Evolutionary conservation across 2,113 vertebrate genomes (phyloP).

Genomic region (Cercocebus atys): DNA sequence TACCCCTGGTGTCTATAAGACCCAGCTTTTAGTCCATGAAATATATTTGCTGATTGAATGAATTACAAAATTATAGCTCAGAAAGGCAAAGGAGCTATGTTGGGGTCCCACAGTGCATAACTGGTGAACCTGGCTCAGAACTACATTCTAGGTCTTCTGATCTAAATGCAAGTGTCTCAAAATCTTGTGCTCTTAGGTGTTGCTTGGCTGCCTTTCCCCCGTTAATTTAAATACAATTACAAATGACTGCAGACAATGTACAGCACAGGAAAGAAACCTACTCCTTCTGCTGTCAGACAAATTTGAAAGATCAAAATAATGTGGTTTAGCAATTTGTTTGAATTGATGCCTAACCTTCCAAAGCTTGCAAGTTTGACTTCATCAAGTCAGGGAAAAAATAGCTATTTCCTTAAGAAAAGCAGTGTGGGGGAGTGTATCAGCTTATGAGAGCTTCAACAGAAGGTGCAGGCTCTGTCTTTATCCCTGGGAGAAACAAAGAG

Average conservation of each 20-base stretch:
- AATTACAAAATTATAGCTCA: not conserved
- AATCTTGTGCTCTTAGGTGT: not conserved
- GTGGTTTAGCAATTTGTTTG: conserved; percentile 67
- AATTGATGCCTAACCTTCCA: conserved; percentile 65
- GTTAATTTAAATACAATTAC: not conserved
- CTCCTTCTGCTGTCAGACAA: conserved; percentile 76
- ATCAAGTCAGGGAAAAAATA: conserved; percentile 43
- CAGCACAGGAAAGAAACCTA: conserved; percentile 55
- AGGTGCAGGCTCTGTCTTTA: not conserved
- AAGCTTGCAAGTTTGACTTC: conserved; percentile 58
- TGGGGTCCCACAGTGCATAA: not conserved
- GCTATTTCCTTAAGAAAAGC: conserved; percentile 47
- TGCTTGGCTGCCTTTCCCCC: not conserved
- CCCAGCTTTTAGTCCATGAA: not conserved
- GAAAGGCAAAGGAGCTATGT: not conserved
- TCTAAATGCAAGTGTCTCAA: not conserved
- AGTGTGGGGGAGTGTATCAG: conserved; percentile 26
- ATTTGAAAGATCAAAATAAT: conserved; percentile 76
- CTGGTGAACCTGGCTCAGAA: not conserved
- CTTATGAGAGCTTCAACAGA: not conserved
- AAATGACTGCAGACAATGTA: conserved; percentile 53
- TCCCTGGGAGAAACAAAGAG: not conserved
- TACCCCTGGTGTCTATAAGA: not conserved
- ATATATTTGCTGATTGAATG: not conserved
- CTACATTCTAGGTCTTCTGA: not conserved